A percentile compares a stretch with the other conserved stretches of the same genome.
phyloP scores from a whole-genome alignment of 2,113 vertebrate genomes.

The Chloropsis cyanopogon region DNA sequence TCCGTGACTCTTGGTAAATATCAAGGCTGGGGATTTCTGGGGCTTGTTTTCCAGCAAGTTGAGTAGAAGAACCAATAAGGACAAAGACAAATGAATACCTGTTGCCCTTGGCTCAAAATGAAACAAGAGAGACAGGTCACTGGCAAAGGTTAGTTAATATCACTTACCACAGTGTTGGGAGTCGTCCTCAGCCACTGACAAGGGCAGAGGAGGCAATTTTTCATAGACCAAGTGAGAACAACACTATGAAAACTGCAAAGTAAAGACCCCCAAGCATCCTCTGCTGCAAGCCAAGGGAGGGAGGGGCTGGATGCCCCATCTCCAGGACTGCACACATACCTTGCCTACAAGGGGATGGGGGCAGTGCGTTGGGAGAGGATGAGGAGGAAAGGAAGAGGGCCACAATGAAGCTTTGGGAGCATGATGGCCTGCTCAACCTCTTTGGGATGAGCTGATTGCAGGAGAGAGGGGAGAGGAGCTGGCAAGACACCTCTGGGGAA shows the following conservation, averaged over 20 bases:
- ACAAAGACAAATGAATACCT: slow-evolving; percentile 43
- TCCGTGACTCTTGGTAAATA: slow-evolving; percentile 32
- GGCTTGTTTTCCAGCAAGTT: slow-evolving; percentile 55
- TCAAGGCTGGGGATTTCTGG: slow-evolving; percentile 52
- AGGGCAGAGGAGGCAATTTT: background rate
- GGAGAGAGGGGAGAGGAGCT: background rate
- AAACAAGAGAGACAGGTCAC: slow-evolving; percentile 43
- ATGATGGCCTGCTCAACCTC: rapidly evolving
- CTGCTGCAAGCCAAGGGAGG: background rate
- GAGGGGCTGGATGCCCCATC: background rate
- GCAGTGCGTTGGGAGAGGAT: background rate
- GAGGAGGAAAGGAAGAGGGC: background rate
- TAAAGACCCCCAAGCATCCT: background rate
- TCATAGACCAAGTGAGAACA: background rate
- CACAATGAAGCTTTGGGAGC: background rate
- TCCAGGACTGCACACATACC: background rate
- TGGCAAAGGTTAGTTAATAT: slow-evolving; percentile 44
- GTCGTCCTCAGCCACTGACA: rapidly evolving
- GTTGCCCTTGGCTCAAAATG: slow-evolving; percentile 43
- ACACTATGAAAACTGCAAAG: background rate
- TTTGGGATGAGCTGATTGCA: background rate
- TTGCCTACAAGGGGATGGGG: rapidly evolving
- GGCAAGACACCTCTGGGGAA: background rate
- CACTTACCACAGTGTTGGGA: background rate
- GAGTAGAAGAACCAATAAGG: slow-evolving; percentile 39